phyloP scores from a whole-genome alignment of 2,113 vertebrate species.

The Gopherus evgoodei region DNA sequence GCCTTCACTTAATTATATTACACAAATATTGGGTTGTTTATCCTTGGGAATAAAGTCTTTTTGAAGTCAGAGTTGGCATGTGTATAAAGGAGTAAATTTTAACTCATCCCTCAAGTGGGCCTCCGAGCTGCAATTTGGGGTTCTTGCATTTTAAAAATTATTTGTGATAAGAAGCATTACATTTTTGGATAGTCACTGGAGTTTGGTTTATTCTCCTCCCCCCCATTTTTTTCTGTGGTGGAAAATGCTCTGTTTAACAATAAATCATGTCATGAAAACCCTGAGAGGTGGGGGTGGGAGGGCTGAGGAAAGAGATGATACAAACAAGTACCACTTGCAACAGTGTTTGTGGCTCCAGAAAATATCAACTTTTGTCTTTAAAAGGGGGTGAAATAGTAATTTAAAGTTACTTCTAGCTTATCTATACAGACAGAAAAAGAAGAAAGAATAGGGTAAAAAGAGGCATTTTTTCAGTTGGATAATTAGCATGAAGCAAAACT shows the following conservation, averaged over 20 bases:
- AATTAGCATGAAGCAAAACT: conserved; percentile 26
- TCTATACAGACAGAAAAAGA: not conserved
- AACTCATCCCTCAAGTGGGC: conserved; percentile 84
- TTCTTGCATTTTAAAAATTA: conserved; percentile 79
- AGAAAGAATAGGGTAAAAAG: not conserved
- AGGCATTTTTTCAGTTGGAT: not conserved
- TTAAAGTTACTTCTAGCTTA: not conserved
- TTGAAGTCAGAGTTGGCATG: conserved; percentile 99
- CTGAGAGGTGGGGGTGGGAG: conserved; percentile 11
- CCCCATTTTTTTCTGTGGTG: conserved; percentile 39
- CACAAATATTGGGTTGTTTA: conserved; percentile 99
- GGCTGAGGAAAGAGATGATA: conserved; percentile 42
- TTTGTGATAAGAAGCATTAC: conserved; percentile 79
- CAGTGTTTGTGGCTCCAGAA: not conserved
- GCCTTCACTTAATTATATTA: conserved; percentile 99
- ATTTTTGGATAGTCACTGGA: conserved; percentile 73
- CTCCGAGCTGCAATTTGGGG: conserved; percentile 81
- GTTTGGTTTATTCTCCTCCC: conserved; percentile 63
- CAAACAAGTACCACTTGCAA: not conserved
- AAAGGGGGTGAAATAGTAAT: not conserved
- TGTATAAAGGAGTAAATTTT: conserved; percentile 89
- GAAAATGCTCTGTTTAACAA: conserved; percentile 51
- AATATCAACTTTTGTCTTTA: not conserved
- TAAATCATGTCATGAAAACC: conserved; percentile 39
- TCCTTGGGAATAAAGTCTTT: conserved; percentile 98